Conservation (phyloP, 2,888 invertebrate genomes). For the Mythimna ferrago region DNA sequence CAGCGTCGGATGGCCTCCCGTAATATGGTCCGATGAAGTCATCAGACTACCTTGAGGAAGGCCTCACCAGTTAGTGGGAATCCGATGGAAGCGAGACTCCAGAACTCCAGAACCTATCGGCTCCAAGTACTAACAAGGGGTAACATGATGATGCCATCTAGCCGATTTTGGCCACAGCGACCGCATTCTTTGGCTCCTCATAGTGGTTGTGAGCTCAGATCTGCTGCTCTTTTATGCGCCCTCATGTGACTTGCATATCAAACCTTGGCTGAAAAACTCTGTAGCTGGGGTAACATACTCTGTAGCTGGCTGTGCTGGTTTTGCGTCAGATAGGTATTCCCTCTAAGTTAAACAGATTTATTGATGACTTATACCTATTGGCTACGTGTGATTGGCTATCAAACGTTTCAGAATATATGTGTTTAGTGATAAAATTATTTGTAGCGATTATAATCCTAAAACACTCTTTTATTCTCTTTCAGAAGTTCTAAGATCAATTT, state of each 20-base stretch:
- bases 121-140: not conserved
- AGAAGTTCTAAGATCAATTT: not conserved
- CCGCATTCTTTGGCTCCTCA: too few species aligned
- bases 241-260: too few species aligned
- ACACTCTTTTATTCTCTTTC: not conserved
- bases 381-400: not conserved
- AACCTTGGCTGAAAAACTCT: not conserved
- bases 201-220: too few species aligned
- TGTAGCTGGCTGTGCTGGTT: not conserved
- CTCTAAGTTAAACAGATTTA: not conserved
- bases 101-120: too few species aligned
- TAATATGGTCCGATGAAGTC: too few species aligned
- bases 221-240: too few species aligned
- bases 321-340: not conserved
- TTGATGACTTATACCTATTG: not conserved
- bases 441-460: constrained; percentile 88
- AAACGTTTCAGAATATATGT: not conserved
- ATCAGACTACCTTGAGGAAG: too few species aligned
- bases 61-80: too few species aligned
- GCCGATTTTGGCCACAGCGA: too few species aligned
- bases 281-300: too few species aligned
- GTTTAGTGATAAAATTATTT: not conserved
- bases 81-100: not conserved
- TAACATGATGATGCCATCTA: not conserved
- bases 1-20: too few species aligned